Evolutionary conservation across 2,797 vertebrate species (phyloP).

Genomic region (Micrastur ruficollis): DNA sequence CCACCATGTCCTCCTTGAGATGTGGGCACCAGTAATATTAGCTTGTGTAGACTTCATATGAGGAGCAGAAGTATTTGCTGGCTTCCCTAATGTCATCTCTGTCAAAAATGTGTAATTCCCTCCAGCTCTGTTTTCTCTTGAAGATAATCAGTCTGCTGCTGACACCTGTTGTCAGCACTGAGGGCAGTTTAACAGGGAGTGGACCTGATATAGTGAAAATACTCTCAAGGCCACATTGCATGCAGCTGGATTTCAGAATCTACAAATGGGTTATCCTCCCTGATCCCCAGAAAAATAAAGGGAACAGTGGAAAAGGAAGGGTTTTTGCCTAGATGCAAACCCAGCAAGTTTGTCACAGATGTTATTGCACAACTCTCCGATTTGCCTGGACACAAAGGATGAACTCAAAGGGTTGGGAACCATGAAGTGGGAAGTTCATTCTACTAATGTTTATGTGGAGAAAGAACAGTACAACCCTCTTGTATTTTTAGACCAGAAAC

Average conservation of each 20-base stretch:
- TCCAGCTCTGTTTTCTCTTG: neutral
- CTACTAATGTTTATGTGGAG: neutral
- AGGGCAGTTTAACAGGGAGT: neutral
- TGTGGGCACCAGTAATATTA: neutral
- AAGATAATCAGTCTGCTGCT: neutral
- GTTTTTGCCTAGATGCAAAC: neutral
- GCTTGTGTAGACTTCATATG: neutral
- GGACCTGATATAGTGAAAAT: neutral
- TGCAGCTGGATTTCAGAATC: neutral
- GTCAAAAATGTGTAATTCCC: neutral
- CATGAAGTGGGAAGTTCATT: neutral
- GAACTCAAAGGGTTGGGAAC: neutral
- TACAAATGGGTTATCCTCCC: neutral
- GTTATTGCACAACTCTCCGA: neutral
- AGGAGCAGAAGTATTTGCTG: neutral
- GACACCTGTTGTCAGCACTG: neutral
- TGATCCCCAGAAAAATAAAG: neutral
- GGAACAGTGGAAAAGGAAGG: neutral
- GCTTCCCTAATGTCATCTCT: neutral
- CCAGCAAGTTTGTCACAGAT: neutral
- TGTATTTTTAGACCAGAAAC: neutral
- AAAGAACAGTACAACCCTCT: neutral
- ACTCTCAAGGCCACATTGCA: neutral
- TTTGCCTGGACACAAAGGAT: neutral
- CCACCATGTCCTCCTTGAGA: neutral